Conservation (phyloP, 2,113 vertebrate species). For the Nipponia nippon region DNA sequence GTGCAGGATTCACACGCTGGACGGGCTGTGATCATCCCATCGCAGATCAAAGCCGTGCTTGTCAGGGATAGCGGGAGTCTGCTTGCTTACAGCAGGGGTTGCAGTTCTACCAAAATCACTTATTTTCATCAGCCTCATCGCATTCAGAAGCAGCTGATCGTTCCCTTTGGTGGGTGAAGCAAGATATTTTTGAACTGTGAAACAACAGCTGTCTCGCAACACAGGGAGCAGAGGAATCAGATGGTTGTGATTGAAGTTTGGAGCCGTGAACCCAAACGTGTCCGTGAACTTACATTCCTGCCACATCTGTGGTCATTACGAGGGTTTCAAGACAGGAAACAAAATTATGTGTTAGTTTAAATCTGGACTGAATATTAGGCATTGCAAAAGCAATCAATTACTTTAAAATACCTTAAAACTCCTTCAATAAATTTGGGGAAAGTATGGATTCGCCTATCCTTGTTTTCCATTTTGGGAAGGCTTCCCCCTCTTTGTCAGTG, state of each 20-base stretch:
- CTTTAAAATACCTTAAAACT: not conserved
- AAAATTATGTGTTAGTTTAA: not conserved
- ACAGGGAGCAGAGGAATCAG: not conserved
- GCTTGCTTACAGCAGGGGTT: not conserved
- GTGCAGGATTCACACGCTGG: not conserved
- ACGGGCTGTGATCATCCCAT: not conserved
- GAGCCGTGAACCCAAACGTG: not conserved
- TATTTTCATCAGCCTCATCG: not conserved
- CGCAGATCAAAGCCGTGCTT: not conserved
- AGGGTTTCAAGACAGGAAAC: not conserved
- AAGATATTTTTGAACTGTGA: not conserved
- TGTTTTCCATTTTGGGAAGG: not conserved
- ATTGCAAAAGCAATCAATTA: not conserved
- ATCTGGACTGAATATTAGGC: not conserved
- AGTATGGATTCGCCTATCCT: not conserved
- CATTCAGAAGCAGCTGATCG: not conserved
- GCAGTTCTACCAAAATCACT: not conserved
- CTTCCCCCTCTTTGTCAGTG: not conserved
- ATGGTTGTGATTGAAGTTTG: not conserved
- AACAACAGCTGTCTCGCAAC: not conserved
- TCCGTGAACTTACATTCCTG: not conserved
- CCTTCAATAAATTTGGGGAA: not conserved
- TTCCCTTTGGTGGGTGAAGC: not conserved
- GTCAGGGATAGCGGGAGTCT: not conserved
- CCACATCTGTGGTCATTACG: not conserved